Conservation (phyloP, 2,888 invertebrate species). For the Nysson spinosus region DNA sequence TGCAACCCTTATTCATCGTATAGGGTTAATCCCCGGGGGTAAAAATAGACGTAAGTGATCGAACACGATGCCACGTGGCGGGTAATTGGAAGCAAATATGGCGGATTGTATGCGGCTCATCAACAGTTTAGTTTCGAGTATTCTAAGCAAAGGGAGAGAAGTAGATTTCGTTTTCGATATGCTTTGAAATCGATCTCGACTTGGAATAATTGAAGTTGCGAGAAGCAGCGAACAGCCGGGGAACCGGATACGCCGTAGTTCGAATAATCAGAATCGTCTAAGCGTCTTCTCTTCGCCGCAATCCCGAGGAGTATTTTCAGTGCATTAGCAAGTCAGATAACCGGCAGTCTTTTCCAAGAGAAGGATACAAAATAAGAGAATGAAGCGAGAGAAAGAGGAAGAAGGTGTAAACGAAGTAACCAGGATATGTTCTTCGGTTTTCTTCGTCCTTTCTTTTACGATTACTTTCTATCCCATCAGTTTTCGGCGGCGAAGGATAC, state of each 20-base stretch:
- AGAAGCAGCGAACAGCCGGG: conserved; percentile 1
- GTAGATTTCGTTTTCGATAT: not conserved
- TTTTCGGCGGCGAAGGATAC: not conserved
- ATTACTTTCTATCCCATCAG: conserved; percentile 34
- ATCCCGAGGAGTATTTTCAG: conserved; percentile 64
- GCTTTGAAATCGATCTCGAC: not conserved
- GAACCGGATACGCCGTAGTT: conserved; percentile 41
- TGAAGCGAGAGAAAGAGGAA: conserved; percentile 30
- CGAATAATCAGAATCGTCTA: conserved; percentile 55
- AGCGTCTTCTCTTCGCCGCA: conserved; percentile 44
- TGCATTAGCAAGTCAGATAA: conserved; percentile 72
- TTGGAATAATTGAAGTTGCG: not conserved
- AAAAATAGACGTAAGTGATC: conserved; percentile 65
- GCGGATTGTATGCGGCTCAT: conserved; percentile 5
- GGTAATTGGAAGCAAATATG: conserved; percentile 63
- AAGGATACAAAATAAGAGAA: conserved; percentile 8
- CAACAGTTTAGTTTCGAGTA: not conserved
- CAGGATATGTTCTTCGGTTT: conserved; percentile 5
- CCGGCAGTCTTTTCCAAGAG: conserved; percentile 51
- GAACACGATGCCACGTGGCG: conserved; percentile 60
- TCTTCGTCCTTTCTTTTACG: conserved; percentile 22
- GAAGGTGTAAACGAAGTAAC: conserved; percentile 19
- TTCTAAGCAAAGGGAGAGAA: not conserved
- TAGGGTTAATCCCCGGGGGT: conserved; percentile 49
- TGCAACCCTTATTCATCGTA: conserved; percentile 37